Evolutionary conservation across 2,888 invertebrate species (phyloP).

Genomic region (Habrosyne pyritoides): DNA sequence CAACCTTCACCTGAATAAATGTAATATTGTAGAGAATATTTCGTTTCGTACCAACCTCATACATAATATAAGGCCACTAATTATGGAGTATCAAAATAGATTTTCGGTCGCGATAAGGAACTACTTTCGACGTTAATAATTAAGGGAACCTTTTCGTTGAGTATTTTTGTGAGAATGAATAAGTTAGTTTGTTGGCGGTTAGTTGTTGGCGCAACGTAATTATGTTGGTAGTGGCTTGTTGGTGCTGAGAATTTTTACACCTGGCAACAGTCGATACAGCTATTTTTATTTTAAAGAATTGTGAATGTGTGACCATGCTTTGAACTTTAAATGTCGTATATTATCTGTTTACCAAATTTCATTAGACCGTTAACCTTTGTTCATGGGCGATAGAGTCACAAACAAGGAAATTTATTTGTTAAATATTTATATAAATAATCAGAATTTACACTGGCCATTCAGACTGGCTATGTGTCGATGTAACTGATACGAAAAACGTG

Average conservation of each 20-base stretch:
- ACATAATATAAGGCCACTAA: background rate
- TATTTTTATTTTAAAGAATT: too few relatives aligned
- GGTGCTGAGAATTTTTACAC: background rate
- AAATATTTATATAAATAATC: too few relatives aligned
- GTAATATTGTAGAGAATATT: background rate
- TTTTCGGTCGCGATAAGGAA: background rate
- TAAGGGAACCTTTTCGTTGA: background rate
- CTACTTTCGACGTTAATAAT: background rate
- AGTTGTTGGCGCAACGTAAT: background rate
- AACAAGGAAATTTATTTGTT: too few relatives aligned
- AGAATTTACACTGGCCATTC: background rate
- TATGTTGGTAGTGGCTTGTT: background rate
- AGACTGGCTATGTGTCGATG: background rate
- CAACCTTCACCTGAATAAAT: constrained; percentile 1
- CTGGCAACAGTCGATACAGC: background rate
- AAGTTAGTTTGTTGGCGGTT: background rate
- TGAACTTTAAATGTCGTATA: too few relatives aligned
- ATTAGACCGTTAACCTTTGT: too few relatives aligned
- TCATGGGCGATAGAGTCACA: too few relatives aligned
- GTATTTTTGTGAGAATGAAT: background rate
- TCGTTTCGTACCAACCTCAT: background rate
- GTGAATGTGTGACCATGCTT: too few relatives aligned
- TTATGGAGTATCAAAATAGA: background rate
- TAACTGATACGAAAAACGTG: background rate
- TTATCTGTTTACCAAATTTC: too few relatives aligned